phyloP scores from a whole-genome alignment of 2,113 vertebrate species.

The Cyphomyrus plagiostoma region DNA sequence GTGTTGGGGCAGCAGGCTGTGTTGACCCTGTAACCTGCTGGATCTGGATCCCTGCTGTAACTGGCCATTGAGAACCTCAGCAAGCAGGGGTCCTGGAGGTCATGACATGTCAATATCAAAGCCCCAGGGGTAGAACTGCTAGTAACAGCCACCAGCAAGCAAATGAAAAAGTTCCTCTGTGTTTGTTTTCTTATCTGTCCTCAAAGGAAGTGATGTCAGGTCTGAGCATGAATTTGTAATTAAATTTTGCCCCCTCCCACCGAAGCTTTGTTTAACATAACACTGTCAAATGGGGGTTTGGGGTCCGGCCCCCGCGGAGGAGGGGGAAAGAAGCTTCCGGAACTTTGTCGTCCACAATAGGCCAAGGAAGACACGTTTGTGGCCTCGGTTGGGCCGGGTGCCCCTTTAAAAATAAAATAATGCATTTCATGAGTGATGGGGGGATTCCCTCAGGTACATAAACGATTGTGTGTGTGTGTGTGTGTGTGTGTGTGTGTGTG shows the following conservation, averaged over 20 bases:
- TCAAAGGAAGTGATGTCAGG: not conserved
- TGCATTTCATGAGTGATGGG: not conserved
- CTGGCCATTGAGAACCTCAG: not conserved
- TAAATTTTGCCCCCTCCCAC: slow-evolving; percentile 45
- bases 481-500: not conserved
- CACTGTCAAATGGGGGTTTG: slow-evolving; percentile 44
- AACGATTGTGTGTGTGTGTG: not conserved
- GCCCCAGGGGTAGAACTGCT: not conserved
- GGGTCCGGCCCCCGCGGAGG: slow-evolving; percentile 32
- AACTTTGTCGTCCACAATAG: too few relatives aligned
- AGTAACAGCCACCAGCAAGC: not conserved
- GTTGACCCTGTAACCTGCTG: not conserved
- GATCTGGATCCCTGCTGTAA: not conserved
- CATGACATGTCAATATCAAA: not conserved
- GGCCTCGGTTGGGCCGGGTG: not conserved
- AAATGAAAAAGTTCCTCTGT: not conserved
- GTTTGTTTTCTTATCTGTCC: not conserved
- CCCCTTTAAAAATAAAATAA: not conserved
- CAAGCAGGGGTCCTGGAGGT: not conserved
- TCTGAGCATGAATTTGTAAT: slow-evolving; percentile 28
- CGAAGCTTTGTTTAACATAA: slow-evolving; percentile 54
- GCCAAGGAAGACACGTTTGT: not conserved
- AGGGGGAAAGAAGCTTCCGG: slow-evolving; percentile 15
- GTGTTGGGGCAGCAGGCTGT: not conserved
- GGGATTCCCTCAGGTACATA: not conserved